These are phyloP conservation scores for Picathartes gymnocephalus DNA, from an alignment of 2,113 vertebrate genomes.

Conservation along the genomic window DNA sequence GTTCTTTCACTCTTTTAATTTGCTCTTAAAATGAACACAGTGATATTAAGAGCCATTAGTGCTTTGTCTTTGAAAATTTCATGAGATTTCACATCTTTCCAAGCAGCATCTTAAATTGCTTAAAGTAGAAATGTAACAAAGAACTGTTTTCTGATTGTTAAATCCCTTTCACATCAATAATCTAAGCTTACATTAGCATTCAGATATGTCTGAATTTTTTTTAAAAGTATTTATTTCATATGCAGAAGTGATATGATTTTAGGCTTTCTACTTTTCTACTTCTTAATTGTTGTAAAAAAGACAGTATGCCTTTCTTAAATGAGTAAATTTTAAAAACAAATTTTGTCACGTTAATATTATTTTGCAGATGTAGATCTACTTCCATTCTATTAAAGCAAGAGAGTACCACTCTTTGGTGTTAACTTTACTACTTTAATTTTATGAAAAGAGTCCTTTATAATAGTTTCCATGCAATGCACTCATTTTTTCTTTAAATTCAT, in stretches of 20 bases:
- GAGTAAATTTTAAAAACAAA: neutral
- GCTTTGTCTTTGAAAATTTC: conserved; percentile 69
- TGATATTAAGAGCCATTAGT: conserved; percentile 62
- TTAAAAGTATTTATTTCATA: neutral
- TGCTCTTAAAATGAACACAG: conserved; percentile 75
- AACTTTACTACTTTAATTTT: conserved; percentile 14
- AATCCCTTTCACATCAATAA: conserved; percentile 29
- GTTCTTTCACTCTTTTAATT: conserved; percentile 79
- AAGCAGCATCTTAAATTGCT: conserved; percentile 26
- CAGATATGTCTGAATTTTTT: neutral
- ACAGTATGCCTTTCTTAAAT: neutral
- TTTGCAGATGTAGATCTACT: neutral
- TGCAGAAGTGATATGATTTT: neutral
- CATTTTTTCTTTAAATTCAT: neutral
- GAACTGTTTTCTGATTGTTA: conserved; percentile 36
- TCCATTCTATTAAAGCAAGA: neutral
- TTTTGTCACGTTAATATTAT: neutral
- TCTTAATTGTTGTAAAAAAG: neutral
- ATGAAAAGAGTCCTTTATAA: neutral
- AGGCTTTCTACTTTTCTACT: neutral
- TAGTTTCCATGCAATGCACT: neutral
- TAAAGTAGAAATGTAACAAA: conserved; percentile 38
- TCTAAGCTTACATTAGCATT: neutral
- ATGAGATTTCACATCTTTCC: conserved; percentile 38
- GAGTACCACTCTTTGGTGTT: neutral